These are phyloP conservation scores for Sylvia borin DNA, from an alignment of 2,797 vertebrate genomes.

Conservation along the genomic window DNA sequence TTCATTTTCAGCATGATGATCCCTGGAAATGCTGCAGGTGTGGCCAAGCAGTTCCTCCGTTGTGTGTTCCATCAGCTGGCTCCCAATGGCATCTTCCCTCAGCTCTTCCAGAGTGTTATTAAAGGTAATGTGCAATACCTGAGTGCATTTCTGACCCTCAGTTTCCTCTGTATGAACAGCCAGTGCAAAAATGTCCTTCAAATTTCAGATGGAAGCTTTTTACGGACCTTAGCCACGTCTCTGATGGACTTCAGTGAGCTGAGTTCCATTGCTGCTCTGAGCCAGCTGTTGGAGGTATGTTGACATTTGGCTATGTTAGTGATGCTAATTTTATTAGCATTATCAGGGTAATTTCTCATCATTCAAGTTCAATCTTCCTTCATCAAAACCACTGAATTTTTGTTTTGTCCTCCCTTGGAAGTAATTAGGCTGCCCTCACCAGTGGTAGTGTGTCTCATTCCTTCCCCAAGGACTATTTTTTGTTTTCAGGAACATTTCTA, in stretches of 20 bases:
- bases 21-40: slow-evolving; percentile 95
- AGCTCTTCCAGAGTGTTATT: slow-evolving; percentile 98
- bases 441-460: not conserved
- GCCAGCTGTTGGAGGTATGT: slow-evolving; percentile 95
- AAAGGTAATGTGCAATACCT: slow-evolving; percentile 82
- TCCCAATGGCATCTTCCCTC: slow-evolving; percentile 96
- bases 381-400: not conserved
- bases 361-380: not conserved
- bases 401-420: not conserved
- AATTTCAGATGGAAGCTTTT: slow-evolving; percentile 91
- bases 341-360: not conserved
- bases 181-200: not conserved
- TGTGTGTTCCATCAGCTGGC: slow-evolving; percentile 97
- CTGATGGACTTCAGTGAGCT: slow-evolving; percentile 97
- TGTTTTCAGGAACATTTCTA: not conserved
- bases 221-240: slow-evolving; percentile 90
- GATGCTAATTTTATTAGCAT: not conserved
- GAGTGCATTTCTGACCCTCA: not conserved
- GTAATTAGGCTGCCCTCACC: not conserved
- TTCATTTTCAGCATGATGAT: slow-evolving; percentile 89
- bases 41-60: slow-evolving; percentile 98
- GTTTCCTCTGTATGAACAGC: not conserved
- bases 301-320: not conserved
- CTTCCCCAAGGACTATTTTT: not conserved
- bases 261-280: slow-evolving; percentile 94